Conservation (phyloP, 1,140 invertebrate species). For the Pseudomyrmex flavicornis region DNA sequence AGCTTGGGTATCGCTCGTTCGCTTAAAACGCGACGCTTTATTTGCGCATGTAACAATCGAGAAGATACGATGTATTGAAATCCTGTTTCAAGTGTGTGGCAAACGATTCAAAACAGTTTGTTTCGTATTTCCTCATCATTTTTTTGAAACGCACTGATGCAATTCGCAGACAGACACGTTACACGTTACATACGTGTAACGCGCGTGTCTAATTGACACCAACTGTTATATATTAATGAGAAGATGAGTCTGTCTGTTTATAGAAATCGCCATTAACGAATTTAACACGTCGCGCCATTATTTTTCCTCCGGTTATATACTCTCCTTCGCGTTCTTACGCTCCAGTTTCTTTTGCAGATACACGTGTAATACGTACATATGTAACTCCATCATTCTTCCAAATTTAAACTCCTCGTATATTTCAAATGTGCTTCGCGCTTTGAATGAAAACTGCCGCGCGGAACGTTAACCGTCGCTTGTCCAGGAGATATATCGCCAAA, state of each 20-base stretch:
- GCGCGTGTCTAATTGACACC: too few species aligned
- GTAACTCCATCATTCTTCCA: conserved; percentile 19
- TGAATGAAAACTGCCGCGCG: conserved; percentile 23
- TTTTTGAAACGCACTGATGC: too few species aligned
- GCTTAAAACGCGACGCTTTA: conserved; percentile 16
- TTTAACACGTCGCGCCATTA: neutral
- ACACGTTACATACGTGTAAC: too few species aligned
- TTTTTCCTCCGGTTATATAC: too few species aligned
- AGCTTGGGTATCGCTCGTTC: conserved; percentile 11
- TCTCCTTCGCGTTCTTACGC: too few species aligned
- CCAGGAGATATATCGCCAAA: conserved; percentile 56
- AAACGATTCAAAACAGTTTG: too few species aligned
- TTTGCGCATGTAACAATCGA: neutral
- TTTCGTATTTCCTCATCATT: too few species aligned
- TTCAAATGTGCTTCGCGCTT: neutral
- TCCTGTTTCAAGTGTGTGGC: neutral
- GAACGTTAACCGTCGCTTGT: conserved; percentile 48
- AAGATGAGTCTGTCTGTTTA: too few species aligned
- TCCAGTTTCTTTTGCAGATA: neutral
- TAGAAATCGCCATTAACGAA: neutral
- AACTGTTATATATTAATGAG: too few species aligned
- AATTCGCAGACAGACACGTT: too few species aligned
- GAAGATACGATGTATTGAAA: conserved; percentile 38
- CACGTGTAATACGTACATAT: neutral
- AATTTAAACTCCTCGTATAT: conserved; percentile 50